Evolutionary conservation across 1,140 invertebrate species (phyloP), one percentile per base, ranked within the genome.

Genomic region (Pseudoatta argentina): DNA sequence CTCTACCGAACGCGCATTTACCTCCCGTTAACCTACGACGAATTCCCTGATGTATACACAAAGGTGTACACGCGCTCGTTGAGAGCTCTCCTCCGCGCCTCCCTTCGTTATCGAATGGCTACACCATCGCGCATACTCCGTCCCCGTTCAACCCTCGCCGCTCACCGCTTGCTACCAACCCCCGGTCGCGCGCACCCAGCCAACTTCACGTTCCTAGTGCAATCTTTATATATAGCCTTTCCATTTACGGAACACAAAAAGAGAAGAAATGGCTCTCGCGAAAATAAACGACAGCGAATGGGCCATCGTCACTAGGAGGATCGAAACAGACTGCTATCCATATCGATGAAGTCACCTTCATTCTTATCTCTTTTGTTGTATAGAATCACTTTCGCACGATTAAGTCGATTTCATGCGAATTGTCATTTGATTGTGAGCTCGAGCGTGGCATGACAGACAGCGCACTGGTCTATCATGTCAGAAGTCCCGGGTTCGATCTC

Each of bases 71-170:
- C 88, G 88, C 88, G 88, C 85, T 81, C 77, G 77, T 81, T 88
- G 78, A 78, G 76, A 90, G 88, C 86, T 91, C 88, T 89, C 59
- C 34, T 67, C 88, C 51, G 76, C 66, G 69, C 73, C 82, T 88
- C 81, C 86, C 81, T 86, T 69, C 86, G 86, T 88, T 89, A 92
- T 93, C 88, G 91, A 91, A 83, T 86, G 73, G 79, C 7, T 51
- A n/a, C 66, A 64, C 88, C 78, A 88, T 55, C 77, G 88, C 89
- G 91, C 91, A 91, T 67, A 21, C 89, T 77, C 63, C 48, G 14
- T 81, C 51, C 81, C 61, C 57, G 86, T 88, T 90, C 73, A 63
- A 86, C 71, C 86, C 79, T 89, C 64, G 57, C 66, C 66, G 66
- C 63, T 78, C 51, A 7, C 63, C 64, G 18, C 61, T 82, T 24